Percentiles rank a stretch among this genome's conserved stretches.
Conservation (phyloP, 2,797 vertebrate species). For the Tokudaia tokunoshimensis region DNA sequence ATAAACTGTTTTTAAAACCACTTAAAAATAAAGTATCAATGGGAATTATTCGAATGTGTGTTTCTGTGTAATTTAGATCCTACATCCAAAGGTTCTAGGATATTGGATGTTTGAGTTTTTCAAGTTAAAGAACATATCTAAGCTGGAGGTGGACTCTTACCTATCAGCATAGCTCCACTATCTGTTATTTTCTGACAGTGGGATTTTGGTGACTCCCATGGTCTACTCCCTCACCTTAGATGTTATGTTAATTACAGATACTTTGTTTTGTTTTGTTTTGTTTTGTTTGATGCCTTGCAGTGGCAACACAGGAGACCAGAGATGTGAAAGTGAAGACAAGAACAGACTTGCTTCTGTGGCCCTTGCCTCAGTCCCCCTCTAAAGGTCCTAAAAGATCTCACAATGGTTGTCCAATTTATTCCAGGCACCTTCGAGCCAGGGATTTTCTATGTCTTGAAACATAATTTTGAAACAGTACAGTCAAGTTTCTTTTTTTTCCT, state of each 20-base stretch:
- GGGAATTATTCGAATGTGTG: background rate
- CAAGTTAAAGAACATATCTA: background rate
- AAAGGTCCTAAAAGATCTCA: constrained; percentile 1
- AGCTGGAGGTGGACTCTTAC: background rate
- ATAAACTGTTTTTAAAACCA: background rate
- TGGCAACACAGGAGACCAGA: background rate
- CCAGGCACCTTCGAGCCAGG: background rate
- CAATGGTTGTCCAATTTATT: constrained; percentile 7
- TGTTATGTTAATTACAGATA: background rate
- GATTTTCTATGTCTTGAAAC: constrained; percentile 10
- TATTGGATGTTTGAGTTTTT: background rate
- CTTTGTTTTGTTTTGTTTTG: background rate
- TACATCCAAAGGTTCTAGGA: background rate
- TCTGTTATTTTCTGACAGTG: background rate
- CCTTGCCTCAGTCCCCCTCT: background rate
- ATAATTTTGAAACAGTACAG: background rate
- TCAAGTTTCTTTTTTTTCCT: constrained; percentile 31
- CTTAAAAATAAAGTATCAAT: background rate
- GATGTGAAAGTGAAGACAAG: background rate
- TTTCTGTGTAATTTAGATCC: background rate
- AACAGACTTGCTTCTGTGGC: background rate
- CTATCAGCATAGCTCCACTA: background rate
- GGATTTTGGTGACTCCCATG: background rate
- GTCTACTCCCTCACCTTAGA: background rate
- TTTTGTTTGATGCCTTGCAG: background rate